A percentile compares a stretch with the other conserved stretches of the same genome.
Conservation (phyloP, 2,888 invertebrate genomes). For the Conops quadrifasciatus region DNA sequence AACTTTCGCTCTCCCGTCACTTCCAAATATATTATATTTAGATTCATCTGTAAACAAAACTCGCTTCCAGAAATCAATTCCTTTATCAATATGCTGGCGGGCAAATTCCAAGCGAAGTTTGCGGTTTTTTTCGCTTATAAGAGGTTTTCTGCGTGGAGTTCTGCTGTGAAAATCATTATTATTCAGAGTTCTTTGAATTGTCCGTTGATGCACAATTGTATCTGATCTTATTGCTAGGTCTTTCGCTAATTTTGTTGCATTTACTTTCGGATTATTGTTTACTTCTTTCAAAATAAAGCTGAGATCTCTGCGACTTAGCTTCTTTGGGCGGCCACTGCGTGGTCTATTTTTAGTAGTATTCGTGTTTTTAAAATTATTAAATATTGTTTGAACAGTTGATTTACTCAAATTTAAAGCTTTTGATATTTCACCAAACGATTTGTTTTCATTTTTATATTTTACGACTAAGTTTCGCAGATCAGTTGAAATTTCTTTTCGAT, state of each 20-base stretch:
- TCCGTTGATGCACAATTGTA: no score
- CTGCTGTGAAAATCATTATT: neutral
- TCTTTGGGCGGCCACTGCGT: constrained; percentile 33
- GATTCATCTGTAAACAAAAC: constrained; percentile 40
- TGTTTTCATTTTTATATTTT: neutral
- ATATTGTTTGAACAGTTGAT: constrained; percentile 13
- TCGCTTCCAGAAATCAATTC: constrained; percentile 39
- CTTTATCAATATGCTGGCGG: constrained; percentile 41
- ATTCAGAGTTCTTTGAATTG: no score
- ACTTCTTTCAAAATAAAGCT: constrained; percentile 35
- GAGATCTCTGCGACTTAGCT: constrained; percentile 23
- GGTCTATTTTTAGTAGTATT: constrained; percentile 25
- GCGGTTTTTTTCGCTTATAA: constrained; percentile 37
- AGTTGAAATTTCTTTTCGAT: neutral
- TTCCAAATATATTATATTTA: no score
- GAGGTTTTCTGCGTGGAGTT: constrained; percentile 35
- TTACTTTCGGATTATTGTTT: constrained; percentile 22
- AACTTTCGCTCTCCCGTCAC: no score
- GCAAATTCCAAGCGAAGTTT: constrained; percentile 38
- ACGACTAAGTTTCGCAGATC: neutral
- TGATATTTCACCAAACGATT: neutral
- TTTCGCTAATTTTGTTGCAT: constrained; percentile 17
- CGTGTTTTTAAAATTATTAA: constrained; percentile 27
- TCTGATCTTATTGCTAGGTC: no score
- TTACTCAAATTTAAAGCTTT: constrained; percentile 27